phyloP scores from a whole-genome alignment of 2,888 invertebrate species.

The Sycophila texana region DNA sequence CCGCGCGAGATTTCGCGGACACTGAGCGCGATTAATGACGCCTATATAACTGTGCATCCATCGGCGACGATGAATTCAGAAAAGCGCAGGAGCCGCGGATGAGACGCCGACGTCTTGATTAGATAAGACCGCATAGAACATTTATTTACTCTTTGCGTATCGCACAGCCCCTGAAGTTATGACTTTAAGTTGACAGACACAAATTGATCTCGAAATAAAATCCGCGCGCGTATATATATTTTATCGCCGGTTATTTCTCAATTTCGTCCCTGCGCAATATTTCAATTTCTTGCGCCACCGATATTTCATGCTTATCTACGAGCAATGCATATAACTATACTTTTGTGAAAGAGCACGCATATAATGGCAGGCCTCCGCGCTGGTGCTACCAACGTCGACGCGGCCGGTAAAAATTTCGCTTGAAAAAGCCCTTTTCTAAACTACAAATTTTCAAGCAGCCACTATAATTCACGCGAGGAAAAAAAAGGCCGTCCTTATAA shows the following conservation, averaged over 20 bases:
- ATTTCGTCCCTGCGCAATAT: not conserved
- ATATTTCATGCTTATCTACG: not conserved
- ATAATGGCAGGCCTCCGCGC: not conserved
- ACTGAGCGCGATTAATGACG: not conserved
- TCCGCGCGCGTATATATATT: not conserved
- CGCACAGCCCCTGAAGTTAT: not conserved
- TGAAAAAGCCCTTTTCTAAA: too few relatives aligned
- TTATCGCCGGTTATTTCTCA: conserved; percentile 6
- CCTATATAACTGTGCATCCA: not conserved
- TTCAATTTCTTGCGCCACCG: not conserved
- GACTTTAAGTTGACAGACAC: not conserved
- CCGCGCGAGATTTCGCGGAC: not conserved
- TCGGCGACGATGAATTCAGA: not conserved
- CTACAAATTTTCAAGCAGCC: too few relatives aligned
- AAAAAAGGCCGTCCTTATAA: too few relatives aligned
- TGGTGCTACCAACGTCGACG: not conserved
- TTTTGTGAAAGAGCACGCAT: not conserved
- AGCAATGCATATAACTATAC: not conserved
- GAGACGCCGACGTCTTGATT: not conserved
- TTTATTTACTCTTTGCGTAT: not conserved
- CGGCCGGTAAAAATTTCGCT: not conserved
- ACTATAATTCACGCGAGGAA: too few relatives aligned
- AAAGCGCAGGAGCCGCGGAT: not conserved
- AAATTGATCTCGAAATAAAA: not conserved
- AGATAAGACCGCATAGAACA: not conserved